phyloP scores from a whole-genome alignment of 2,888 invertebrate genomes.

The Nomada lathburiana region DNA sequence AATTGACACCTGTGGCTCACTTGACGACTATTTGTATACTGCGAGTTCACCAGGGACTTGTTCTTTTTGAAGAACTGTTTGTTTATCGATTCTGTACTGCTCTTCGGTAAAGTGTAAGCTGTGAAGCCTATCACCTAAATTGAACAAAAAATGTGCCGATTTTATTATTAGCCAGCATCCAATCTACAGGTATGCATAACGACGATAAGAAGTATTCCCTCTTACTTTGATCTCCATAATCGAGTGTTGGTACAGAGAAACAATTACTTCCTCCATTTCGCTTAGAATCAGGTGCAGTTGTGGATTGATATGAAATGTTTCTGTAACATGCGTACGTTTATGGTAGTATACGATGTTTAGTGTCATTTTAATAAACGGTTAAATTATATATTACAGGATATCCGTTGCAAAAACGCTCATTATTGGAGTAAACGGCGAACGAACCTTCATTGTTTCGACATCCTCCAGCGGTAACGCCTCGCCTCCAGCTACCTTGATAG shows the following conservation, averaged over 20 bases:
- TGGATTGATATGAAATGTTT: constrained; percentile 97
- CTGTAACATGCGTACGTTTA: constrained; percentile 82
- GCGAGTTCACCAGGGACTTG: constrained; percentile 94
- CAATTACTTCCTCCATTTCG: constrained; percentile 93
- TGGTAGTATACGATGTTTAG: not conserved
- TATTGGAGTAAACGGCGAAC: constrained; percentile 33
- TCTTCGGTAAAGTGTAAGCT: constrained; percentile 90
- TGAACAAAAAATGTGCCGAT: constrained; percentile 2
- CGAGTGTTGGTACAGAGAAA: constrained; percentile 95
- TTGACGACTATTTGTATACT: constrained; percentile 96
- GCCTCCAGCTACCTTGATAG: constrained; percentile 94
- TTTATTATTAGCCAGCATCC: not conserved
- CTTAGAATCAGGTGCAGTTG: constrained; percentile 92
- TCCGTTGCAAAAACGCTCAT: constrained; percentile 40
- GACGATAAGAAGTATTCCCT: not conserved
- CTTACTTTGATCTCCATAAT: constrained; percentile 95
- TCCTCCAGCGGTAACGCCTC: constrained; percentile 95
- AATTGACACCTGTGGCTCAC: constrained; percentile 92
- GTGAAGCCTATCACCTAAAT: constrained; percentile 92
- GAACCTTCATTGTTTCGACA: constrained; percentile 93
- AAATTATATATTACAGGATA: constrained; percentile 22
- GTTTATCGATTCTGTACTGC: constrained; percentile 90
- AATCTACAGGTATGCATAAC: not conserved
- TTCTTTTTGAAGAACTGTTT: constrained; percentile 93
- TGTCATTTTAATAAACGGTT: constrained; percentile 7